Evolutionary conservation across 2,797 vertebrate genomes (phyloP), one percentile per base, ranked within the genome.

Genomic region (Thamnophis elegans): DNA sequence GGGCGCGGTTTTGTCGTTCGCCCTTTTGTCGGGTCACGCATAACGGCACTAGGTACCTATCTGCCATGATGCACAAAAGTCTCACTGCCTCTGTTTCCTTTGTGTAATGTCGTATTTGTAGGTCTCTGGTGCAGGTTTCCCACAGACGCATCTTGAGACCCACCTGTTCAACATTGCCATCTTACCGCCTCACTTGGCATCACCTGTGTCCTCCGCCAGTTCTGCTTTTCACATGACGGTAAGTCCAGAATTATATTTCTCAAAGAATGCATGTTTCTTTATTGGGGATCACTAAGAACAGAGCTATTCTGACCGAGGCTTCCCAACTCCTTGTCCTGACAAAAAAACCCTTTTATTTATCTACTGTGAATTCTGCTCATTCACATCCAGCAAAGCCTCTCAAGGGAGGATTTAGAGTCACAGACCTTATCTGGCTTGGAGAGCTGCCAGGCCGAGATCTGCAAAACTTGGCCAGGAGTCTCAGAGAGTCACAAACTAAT

Each of bases 181-280:
- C 91, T 96, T 99, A 58, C 98, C 99, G 0, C 98, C 98, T 93
- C 95, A 94, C 0, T 98, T 98, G 0, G 98, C 97, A 2, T 97
- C 98, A n/a, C 98, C 98, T 1, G 97, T 97, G 94, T 98, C 98
- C 53, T 98, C 98, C 62, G 97, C 97, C 0, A 98, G 98, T 95
- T 98, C 98, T 20, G 98, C 98, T 89, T 97, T 99, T 8, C 99
- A 99, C 94, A 98, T 99, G 98, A 98, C 98, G 16, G 99, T 99
- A 97, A 98, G 98, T 97, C 55, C 91, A 97, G 85, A 62, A 53
- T 36, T 1, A 0, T 9, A 10, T 53, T 88, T 42, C 58, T 1
- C 0, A 36, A 90, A 26, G 7, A 18, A 20, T 28, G 32, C 32
- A 25, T 18, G 7, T 42, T 25, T 32, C 58, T 14, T 36, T 36